These are phyloP conservation scores for Macrosteles quadrilineatus DNA, from an alignment of 1,140 invertebrate species.

Conservation along the genomic window DNA sequence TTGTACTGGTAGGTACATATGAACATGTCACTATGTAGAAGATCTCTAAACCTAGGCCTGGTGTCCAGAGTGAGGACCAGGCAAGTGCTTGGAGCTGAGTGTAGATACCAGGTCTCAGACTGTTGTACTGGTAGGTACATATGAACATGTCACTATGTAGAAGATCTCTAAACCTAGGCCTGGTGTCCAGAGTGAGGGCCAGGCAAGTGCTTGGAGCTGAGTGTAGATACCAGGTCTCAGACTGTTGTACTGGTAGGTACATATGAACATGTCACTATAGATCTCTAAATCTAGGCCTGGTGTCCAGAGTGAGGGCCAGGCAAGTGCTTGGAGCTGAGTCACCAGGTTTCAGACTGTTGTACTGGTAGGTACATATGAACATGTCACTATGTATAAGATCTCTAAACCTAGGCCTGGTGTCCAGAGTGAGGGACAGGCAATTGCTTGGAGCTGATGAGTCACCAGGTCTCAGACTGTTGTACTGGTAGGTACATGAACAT, in stretches of 20 bases:
- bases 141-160: no score
- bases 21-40: slow-evolving; percentile 54
- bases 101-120: no score
- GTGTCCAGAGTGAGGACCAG: slow-evolving; percentile 48
- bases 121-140: no score
- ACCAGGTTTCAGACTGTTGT: slow-evolving; percentile 52
- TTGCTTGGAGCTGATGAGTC: slow-evolving; percentile 40
- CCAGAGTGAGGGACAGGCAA: slow-evolving; percentile 47
- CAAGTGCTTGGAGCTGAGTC: slow-evolving; percentile 45
- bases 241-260: no score
- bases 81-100: no score
- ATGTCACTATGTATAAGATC: slow-evolving; percentile 31
- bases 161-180: no score
- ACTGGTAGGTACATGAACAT: no score
- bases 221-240: slow-evolving; percentile 51
- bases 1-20: no score
- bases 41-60: slow-evolving; percentile 56
- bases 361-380: slow-evolving; percentile 49
- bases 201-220: no score
- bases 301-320: slow-evolving; percentile 47
- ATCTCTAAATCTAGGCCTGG: slow-evolving; percentile 55
- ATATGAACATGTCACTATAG: no score
- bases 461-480: slow-evolving; percentile 52
- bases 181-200: no score
- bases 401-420: slow-evolving; percentile 54